phyloP scores from a whole-genome alignment of 2,888 invertebrate species.

The Drosophila silvestris region DNA sequence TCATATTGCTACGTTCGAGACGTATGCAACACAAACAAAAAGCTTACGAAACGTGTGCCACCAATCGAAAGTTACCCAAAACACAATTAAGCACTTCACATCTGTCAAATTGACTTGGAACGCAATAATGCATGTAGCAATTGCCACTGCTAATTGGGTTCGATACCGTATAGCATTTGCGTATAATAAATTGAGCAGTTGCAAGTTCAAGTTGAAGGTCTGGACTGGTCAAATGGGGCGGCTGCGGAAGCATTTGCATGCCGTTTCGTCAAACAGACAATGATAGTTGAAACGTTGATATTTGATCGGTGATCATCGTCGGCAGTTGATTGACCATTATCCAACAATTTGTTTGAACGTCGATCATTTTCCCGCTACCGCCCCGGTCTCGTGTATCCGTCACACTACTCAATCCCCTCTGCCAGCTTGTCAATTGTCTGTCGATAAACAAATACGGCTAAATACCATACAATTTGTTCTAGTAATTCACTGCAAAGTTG shows the following conservation, averaged over 20 bases:
- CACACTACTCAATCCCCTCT: neutral
- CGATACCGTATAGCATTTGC: conserved; percentile 44
- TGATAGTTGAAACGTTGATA: conserved; percentile 36
- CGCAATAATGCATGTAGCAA: conserved; percentile 62
- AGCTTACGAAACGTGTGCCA: conserved; percentile 3
- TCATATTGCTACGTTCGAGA: conserved; percentile 3
- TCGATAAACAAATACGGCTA: conserved; percentile 56
- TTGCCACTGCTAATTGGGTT: conserved; percentile 60
- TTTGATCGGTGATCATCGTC: conserved; percentile 44
- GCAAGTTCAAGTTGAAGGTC: conserved; percentile 71
- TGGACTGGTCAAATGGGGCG: conserved; percentile 1
- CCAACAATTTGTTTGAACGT: conserved; percentile 63
- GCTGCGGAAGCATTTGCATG: conserved; percentile 28
- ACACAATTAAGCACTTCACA: conserved; percentile 46
- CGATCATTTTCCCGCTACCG: neutral
- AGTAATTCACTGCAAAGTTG: conserved; percentile 48
- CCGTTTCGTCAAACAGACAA: conserved; percentile 17
- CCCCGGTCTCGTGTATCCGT: neutral
- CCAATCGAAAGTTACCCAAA: conserved; percentile 14
- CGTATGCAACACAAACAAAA: neutral
- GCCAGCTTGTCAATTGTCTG: conserved; percentile 63
- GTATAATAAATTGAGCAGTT: conserved; percentile 36
- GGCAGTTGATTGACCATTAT: conserved; percentile 69
- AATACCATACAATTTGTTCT: conserved; percentile 52
- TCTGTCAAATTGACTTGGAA: conserved; percentile 42